Evolutionary conservation across 2,113 vertebrate genomes (phyloP), one percentile per base, ranked within the genome.

Genomic region (Ophthalmolycus amberensis): DNA sequence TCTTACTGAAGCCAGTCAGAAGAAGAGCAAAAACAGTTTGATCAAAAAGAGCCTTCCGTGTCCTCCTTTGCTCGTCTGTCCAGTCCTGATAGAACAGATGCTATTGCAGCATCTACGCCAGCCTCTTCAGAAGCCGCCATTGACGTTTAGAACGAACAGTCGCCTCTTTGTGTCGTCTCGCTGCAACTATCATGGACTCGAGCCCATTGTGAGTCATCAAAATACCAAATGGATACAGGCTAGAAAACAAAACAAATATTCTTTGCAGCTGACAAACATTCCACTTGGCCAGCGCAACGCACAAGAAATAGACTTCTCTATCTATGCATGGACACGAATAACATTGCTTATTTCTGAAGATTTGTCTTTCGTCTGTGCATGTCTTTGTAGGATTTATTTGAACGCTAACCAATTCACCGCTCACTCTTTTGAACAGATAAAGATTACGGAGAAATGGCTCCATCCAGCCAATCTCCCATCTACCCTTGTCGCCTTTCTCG

Each of bases 161-260:
- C 10, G 40, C 11, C 12, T 44, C 42, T 44, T 44, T 44, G 37
- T 38, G 42, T 44, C 42, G 11, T 14, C 42, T 44, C 42, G 11
- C 68, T 16, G 58, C 67, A 42, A 15, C 67, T 75, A 58, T 68
- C n/a, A 66, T 48, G 68, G 63, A 71, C 50, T 79, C 69, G 82
- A 59, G 20, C 79, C 80, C 52, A 78, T 80, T 82, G 80, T 77
- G 67, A 89, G 75, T 82, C 80, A 85, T 82, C 75, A 67, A 70
- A 82, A 85, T 80, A 34, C 50, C 20, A 40, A 79, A 62, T 70
- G 60, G 52, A 73, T 56, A 11, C 77, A 25, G 56, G 58, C 58
- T 42, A 29, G 10, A 77, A 67, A 72, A 59, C 32, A 40, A 52
- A 12, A 78, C 62, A 60, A 37, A 48, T 3, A 50, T 54, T 62